Percentiles rank a stretch among this genome's conserved stretches.
These are phyloP conservation scores for Myoxocephalus aenaeus DNA, from an alignment of 2,797 vertebrate species.

Conservation along the genomic window DNA sequence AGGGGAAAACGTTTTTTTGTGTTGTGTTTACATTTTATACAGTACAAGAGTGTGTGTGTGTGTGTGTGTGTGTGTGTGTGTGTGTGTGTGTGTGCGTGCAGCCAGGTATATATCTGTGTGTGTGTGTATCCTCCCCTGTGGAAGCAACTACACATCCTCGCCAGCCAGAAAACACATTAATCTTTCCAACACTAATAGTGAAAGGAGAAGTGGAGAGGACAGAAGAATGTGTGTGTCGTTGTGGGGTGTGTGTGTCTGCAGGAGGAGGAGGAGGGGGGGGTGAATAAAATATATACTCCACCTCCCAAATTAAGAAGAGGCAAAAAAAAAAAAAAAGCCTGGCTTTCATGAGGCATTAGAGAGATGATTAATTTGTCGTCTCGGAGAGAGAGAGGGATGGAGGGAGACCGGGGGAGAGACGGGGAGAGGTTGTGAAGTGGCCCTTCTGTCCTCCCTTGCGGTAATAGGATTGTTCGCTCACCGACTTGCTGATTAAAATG, in stretches of 20 bases:
- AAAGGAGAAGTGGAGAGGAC: conserved; percentile 33
- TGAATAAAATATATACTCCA: conserved; percentile 50
- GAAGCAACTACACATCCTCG: conserved; percentile 48
- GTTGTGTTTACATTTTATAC: neutral
- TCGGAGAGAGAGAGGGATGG: conserved; percentile 22
- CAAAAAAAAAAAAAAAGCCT: conserved; percentile 38
- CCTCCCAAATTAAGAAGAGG: conserved; percentile 64
- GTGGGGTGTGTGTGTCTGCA: neutral
- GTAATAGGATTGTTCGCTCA: conserved; percentile 77
- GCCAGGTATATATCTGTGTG: neutral
- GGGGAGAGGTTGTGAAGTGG: conserved; percentile 53
- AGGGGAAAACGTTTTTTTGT: neutral
- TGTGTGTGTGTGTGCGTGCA: neutral
- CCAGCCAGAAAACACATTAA: conserved; percentile 70
- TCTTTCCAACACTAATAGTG: conserved; percentile 67
- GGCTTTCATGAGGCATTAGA: conserved; percentile 71
- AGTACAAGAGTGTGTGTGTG: neutral
- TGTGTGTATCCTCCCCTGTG: conserved; percentile 41
- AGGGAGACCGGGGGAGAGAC: conserved; percentile 1
- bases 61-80: neutral
- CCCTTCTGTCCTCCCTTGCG: conserved; percentile 55
- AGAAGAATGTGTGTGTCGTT: conserved; percentile 21
- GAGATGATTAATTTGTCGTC: conserved; percentile 80
- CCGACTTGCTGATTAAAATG: conserved; percentile 74
- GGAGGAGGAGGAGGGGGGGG: neutral